Conservation (phyloP, 1,140 invertebrate genomes). For the Papilio machaon region DNA sequence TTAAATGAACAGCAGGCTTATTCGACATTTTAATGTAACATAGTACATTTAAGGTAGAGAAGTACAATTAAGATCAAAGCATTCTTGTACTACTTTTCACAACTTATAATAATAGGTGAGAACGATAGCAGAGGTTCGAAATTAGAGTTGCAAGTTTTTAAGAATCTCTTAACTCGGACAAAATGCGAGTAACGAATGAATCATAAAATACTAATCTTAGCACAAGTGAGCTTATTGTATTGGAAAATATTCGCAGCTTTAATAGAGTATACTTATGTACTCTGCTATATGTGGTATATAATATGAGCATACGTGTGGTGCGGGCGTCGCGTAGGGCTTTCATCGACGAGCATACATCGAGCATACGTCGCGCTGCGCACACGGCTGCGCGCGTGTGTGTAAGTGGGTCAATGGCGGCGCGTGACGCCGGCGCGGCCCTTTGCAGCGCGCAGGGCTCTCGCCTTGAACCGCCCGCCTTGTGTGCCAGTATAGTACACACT, state of each 20-base stretch:
- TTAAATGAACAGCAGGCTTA: background rate
- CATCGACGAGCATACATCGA: slow-evolving; percentile 67
- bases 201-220: background rate
- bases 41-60: background rate
- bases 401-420: slow-evolving; percentile 79
- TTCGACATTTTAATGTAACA: background rate
- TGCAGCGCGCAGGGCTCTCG: slow-evolving; percentile 67
- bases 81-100: background rate
- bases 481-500: slow-evolving; percentile 62
- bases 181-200: background rate
- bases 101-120: too few species aligned
- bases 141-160: background rate
- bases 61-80: background rate
- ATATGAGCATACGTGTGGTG: slow-evolving; percentile 62
- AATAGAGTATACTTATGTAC: background rate
- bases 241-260: background rate
- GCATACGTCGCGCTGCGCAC: slow-evolving; percentile 65
- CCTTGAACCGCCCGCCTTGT: slow-evolving; percentile 71
- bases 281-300: background rate
- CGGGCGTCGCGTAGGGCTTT: slow-evolving; percentile 57
- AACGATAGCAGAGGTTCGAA: background rate
- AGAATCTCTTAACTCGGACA: background rate
- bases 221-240: background rate
- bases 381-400: slow-evolving; percentile 62
- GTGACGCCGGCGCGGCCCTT: slow-evolving; percentile 78